Base-by-base conservation (phyloP, 2,888 invertebrate species). In the Empis livida region DNA sequence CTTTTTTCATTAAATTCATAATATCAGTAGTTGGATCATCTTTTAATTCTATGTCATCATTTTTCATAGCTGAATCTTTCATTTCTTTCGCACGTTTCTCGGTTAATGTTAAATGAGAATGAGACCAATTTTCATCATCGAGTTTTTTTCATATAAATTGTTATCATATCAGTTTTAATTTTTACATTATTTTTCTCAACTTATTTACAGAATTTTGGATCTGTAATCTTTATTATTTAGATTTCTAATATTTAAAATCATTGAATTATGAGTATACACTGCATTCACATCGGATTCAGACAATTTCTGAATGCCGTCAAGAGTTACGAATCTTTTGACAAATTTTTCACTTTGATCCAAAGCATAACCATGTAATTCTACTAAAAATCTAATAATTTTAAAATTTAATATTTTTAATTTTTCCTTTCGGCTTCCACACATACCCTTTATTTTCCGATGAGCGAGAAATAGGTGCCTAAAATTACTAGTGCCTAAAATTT, bases 341-440 rank as follows among this genome's bases (percentile, higher is more conserved):
- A 79, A 89, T 57, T 88, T 88, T 42, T 84, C 81, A 0, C 86
- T 86, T 68, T 95, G 90, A 71, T 93, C 92, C 91, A 92, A 94
- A 17, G 80, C 84, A 72, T 71, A 67, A 61, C 72, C 70, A 37
- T 61, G 68, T 14, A 73, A 49, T 54, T 71, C 71, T 6, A 66
- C 60, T 52, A 67, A 57, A 53, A 68, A 70, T 45, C 66, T 67
- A 49, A 27, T 16, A 47, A 39, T 27, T 6, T 27, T 3, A 16
- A 5, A 2, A 16, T 10, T 23, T 23, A 40, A 13, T 13, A n/a
- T 13, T 10, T 30, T 37, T 39, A 32, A 4, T 32, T 32, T 32
- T 32, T 32, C 3, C 32, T 32, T n/a, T n/a, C n/a, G 5, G 15
- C n/a, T 13, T 27, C 23, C 41, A 15, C 35, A n/a, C 45, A 50